These are phyloP conservation scores for Drosophila ochracea DNA, from an alignment of 2,888 invertebrate species.

Conservation along the genomic window DNA sequence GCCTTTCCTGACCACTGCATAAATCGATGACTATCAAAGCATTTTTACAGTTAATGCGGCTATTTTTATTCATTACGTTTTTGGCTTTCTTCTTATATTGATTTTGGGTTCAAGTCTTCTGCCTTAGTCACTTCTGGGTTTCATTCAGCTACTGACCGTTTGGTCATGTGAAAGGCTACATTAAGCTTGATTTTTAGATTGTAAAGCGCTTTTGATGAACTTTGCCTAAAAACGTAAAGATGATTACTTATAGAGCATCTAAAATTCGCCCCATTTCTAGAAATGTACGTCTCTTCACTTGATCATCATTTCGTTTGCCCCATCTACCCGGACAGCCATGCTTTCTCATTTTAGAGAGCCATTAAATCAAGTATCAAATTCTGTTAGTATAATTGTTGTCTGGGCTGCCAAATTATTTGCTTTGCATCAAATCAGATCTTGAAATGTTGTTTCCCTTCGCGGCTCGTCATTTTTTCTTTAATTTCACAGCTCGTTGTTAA, in stretches of 20 bases:
- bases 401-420: constrained; percentile 48
- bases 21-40: constrained; percentile 77
- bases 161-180: constrained; percentile 1
- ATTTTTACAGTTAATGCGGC: constrained; percentile 80
- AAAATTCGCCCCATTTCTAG: background rate
- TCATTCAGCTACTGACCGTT: constrained; percentile 36
- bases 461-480: constrained; percentile 24
- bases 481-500: constrained; percentile 71
- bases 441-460: constrained; percentile 16
- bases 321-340: constrained; percentile 19
- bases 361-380: constrained; percentile 39
- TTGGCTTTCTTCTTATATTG: constrained; percentile 66
- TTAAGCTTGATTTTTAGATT: background rate
- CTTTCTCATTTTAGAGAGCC: constrained; percentile 32
- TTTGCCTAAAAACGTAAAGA: background rate
- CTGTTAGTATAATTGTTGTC: constrained; percentile 19
- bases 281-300: constrained; percentile 1
- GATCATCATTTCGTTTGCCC: constrained; percentile 16
- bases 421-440: constrained; percentile 15
- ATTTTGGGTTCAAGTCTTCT: constrained; percentile 33
- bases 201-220: background rate
- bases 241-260: constrained; percentile 7
- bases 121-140: constrained; percentile 29
- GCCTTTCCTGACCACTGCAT: constrained; percentile 30
- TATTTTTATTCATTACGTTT: constrained; percentile 82